Evolutionary conservation across 1,140 invertebrate genomes (phyloP).

Genomic region (Dryas iulia): DNA sequence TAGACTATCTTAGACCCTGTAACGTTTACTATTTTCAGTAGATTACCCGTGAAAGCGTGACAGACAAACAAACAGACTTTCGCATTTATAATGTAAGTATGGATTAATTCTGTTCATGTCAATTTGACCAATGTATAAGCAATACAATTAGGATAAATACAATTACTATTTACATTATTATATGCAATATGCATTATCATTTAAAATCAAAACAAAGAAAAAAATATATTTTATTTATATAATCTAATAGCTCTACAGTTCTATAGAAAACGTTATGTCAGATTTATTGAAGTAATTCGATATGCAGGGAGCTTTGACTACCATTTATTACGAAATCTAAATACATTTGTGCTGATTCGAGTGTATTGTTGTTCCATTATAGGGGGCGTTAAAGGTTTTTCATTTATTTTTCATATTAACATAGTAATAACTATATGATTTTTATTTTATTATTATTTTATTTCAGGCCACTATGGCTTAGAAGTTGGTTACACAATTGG

Average conservation of each 20-base stretch:
- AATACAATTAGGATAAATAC: too few species aligned
- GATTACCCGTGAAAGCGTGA: too few species aligned
- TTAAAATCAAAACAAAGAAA: not conserved
- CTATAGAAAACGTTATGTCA: not conserved
- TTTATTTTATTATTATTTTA: not conserved
- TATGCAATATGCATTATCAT: not conserved
- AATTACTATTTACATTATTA: too few species aligned
- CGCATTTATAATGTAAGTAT: too few species aligned
- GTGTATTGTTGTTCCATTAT: constrained; percentile 2
- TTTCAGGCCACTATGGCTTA: not conserved
- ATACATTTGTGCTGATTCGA: constrained; percentile 4
- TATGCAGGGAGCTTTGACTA: constrained; percentile 4
- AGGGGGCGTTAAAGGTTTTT: not conserved
- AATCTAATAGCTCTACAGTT: not conserved
- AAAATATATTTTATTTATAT: not conserved
- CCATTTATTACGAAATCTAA: constrained; percentile 5
- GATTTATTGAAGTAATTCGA: not conserved
- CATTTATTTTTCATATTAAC: not conserved
- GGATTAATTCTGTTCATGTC: too few species aligned
- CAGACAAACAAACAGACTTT: too few species aligned
- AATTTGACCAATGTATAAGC: too few species aligned
- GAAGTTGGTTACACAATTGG: too few species aligned
- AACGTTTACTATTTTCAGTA: too few species aligned
- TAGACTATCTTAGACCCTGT: too few species aligned
- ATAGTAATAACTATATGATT: not conserved